Evolutionary conservation across 2,113 vertebrate species (phyloP).

Genomic region (Myocastor coypus): DNA sequence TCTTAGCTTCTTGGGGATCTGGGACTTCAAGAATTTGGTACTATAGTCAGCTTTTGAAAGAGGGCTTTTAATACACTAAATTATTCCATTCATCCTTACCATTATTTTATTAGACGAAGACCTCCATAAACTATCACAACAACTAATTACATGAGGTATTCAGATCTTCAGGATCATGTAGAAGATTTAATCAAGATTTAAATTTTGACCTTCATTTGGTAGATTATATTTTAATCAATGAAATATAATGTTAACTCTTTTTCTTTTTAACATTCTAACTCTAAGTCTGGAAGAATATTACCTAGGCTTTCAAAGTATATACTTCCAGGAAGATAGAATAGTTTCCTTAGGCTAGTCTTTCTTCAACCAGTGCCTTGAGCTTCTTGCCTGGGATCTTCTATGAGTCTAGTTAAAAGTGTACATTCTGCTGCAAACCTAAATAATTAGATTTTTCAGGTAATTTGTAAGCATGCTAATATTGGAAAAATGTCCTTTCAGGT

Average conservation of each 20-base stretch:
- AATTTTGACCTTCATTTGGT: conserved; percentile 1
- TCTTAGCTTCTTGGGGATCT: not conserved
- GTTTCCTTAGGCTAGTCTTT: not conserved
- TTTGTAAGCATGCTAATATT: not conserved
- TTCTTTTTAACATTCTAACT: not conserved
- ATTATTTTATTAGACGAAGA: not conserved
- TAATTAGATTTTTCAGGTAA: not conserved
- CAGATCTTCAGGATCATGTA: not conserved
- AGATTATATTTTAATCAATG: not conserved
- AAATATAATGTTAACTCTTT: not conserved
- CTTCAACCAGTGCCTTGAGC: not conserved
- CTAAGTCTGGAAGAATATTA: not conserved
- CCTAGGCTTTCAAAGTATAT: not conserved
- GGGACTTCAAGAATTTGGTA: not conserved
- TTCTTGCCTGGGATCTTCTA: not conserved
- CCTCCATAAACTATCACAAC: not conserved
- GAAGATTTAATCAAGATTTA: not conserved
- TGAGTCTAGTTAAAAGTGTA: not conserved
- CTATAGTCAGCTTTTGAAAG: not conserved
- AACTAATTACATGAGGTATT: not conserved
- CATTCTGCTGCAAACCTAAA: not conserved
- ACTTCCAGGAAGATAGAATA: not conserved
- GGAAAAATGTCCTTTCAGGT: not conserved
- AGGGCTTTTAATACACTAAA: not conserved
- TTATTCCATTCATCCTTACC: not conserved